A percentile compares a stretch with the other conserved stretches of the same genome.
Conservation (phyloP, 2,888 invertebrate genomes). For the Heliconius erato region DNA sequence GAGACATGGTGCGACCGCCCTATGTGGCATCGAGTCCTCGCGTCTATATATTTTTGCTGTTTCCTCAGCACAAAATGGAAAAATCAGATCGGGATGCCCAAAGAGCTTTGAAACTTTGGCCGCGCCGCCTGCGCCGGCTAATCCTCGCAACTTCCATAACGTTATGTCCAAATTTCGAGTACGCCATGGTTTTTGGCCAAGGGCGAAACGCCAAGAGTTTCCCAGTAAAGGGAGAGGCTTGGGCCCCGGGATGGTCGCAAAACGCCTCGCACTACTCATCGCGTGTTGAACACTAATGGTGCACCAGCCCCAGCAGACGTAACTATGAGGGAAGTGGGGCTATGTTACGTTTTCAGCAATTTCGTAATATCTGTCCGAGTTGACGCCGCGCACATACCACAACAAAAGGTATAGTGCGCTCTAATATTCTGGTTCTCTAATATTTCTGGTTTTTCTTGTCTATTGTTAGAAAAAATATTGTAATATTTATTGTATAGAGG, state of each 20-base stretch:
- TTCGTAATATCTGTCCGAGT: slow-evolving; percentile 71
- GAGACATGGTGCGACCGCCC: slow-evolving; percentile 90
- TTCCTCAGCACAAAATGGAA: slow-evolving; percentile 90
- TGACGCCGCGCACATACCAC: slow-evolving; percentile 56
- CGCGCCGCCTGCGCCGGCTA: slow-evolving; percentile 83
- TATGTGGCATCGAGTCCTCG: slow-evolving; percentile 89
- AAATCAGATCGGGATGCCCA: slow-evolving; percentile 91
- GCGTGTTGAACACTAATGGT: slow-evolving; percentile 69
- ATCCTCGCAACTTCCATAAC: slow-evolving; percentile 79
- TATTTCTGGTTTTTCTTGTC: slow-evolving; percentile 40
- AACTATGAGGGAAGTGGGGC: slow-evolving; percentile 69
- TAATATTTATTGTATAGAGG: neutral
- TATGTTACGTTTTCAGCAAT: slow-evolving; percentile 76
- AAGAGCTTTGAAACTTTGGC: slow-evolving; percentile 89
- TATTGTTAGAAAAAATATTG: slow-evolving; percentile 26
- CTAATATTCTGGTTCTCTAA: slow-evolving; percentile 38
- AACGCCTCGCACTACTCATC: slow-evolving; percentile 82
- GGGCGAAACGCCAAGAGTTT: slow-evolving; percentile 93
- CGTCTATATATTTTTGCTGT: slow-evolving; percentile 89
- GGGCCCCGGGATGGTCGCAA: slow-evolving; percentile 90
- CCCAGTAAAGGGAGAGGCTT: slow-evolving; percentile 90
- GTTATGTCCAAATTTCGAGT: slow-evolving; percentile 85
- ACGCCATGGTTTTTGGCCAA: slow-evolving; percentile 77
- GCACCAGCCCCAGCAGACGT: slow-evolving; percentile 68
- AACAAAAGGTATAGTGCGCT: slow-evolving; percentile 30